phyloP scores from a whole-genome alignment of 2,113 vertebrate species.

The Epinephelus cyanopodus region DNA sequence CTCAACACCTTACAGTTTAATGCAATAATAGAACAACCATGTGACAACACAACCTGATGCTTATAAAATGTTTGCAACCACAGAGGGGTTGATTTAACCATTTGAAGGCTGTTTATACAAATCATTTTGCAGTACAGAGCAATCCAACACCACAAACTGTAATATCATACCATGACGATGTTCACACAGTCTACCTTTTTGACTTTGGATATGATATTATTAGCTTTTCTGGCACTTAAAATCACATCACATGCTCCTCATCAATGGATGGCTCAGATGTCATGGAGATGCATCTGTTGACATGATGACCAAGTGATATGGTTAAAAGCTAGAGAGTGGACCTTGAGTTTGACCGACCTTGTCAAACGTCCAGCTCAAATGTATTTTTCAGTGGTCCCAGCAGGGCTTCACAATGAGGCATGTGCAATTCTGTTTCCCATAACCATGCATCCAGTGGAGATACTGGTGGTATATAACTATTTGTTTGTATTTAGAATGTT shows the following conservation, averaged over 20 bases:
- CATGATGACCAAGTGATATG: not conserved
- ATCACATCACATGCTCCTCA: not conserved
- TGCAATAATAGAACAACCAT: not conserved
- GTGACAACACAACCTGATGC: not conserved
- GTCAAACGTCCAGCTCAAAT: not conserved
- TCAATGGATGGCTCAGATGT: not conserved
- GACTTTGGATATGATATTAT: not conserved
- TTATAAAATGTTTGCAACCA: not conserved
- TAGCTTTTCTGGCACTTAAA: not conserved
- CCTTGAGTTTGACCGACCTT: not conserved
- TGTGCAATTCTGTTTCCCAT: not conserved
- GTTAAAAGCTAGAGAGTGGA: not conserved
- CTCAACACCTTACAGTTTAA: not conserved
- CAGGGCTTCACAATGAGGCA: not conserved
- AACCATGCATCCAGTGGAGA: not conserved
- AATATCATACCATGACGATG: too few relatives aligned
- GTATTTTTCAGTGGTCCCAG: not conserved
- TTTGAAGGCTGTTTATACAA: not conserved
- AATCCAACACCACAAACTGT: not conserved
- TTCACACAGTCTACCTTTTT: not conserved
- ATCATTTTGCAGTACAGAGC: not conserved
- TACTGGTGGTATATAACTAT: not conserved
- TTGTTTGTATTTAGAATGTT: not conserved
- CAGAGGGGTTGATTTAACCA: not conserved
- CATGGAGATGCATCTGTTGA: not conserved